Evolutionary conservation across 37 sponge, comb jelly and placozoan genomes (phyloP), one percentile per base, ranked within the genome.

Genomic region (Beroe ovata): DNA sequence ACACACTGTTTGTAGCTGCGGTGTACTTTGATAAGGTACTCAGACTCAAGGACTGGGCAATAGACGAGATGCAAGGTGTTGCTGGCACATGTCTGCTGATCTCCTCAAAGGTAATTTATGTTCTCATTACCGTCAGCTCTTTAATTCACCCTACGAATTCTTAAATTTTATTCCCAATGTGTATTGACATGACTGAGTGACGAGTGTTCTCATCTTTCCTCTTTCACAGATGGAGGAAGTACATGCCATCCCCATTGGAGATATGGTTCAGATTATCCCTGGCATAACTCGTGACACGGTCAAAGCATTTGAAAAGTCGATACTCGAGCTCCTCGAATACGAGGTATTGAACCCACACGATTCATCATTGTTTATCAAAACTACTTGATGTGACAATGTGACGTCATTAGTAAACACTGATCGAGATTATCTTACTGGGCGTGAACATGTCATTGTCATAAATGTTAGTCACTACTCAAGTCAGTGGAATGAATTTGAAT

Each of bases 181-280:
- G n/a, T n/a, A n/a, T n/a, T n/a, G n/a, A n/a, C n/a, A n/a, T n/a
- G n/a, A n/a, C n/a, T n/a, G n/a, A n/a, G n/a, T n/a, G n/a, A n/a
- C n/a, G n/a, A n/a, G n/a, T n/a, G n/a, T n/a, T n/a, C n/a, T n/a
- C n/a, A n/a, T n/a, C n/a, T n/a, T n/a, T n/a, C n/a, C n/a, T n/a
- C n/a, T n/a, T n/a, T n/a, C n/a, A n/a, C 84, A 77, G 84, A 77
- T 77, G 47, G 84, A 77, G 23, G 84, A 77, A 40, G 84, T 77
- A 0, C 84, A 77, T 1, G 42, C 84, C 8, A 25, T 77, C 4
- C 84, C 84, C 8, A 42, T 77, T 21, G 23, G 26, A 2, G 84
- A 77, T 41, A 77, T 77, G 0, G 54, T 42, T 21, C 38, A 77
- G 54, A 39, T 77, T 22, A n/a, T 35, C 26, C 84, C 84, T 1